Percentiles rank a stretch among this genome's conserved stretches.
phyloP scores from a whole-genome alignment of 2,797 vertebrate species.

The Chelonia mydas region DNA sequence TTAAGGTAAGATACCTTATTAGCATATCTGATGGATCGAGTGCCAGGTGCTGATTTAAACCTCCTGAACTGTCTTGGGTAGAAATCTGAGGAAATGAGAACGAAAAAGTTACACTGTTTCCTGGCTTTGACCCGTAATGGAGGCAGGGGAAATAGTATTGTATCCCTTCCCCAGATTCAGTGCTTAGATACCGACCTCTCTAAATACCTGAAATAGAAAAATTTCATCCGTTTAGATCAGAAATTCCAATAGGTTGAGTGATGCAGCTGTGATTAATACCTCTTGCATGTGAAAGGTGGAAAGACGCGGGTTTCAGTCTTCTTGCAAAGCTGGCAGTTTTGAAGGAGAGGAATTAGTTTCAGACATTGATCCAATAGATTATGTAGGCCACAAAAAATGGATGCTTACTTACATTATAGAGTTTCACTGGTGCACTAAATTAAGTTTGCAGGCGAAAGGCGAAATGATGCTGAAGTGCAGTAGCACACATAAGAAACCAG shows the following conservation, averaged over 20 bases:
- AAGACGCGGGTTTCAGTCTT: slow-evolving; percentile 39
- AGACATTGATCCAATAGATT: slow-evolving; percentile 49
- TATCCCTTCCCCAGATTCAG: slow-evolving; percentile 17
- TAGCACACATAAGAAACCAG: slow-evolving; percentile 66
- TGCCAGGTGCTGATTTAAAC: slow-evolving; percentile 80
- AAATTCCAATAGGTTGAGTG: slow-evolving; percentile 64
- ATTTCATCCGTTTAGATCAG: slow-evolving; percentile 64
- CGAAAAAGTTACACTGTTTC: slow-evolving; percentile 41
- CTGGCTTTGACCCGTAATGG: background rate
- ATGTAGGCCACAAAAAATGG: slow-evolving; percentile 43
- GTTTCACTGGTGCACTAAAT: slow-evolving; percentile 68
- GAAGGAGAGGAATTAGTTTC: slow-evolving; percentile 54
- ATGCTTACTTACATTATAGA: slow-evolving; percentile 57
- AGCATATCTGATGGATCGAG: slow-evolving; percentile 83
- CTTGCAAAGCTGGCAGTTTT: slow-evolving; percentile 62
- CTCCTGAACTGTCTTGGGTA: slow-evolving; percentile 45
- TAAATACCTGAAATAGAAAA: slow-evolving; percentile 35
- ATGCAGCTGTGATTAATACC: slow-evolving; percentile 66
- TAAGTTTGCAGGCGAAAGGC: slow-evolving; percentile 59
- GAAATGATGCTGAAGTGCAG: slow-evolving; percentile 47
- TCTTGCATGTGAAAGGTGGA: slow-evolving; percentile 61
- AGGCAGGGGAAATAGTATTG: slow-evolving; percentile 35
- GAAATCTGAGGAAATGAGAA: slow-evolving; percentile 59
- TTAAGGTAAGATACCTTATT: slow-evolving; percentile 84
- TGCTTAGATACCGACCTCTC: background rate